Percentiles rank a stretch among this genome's conserved stretches.
Evolutionary conservation across 2,797 vertebrate genomes (phyloP).

Genomic region (Poecilia wingei): DNA sequence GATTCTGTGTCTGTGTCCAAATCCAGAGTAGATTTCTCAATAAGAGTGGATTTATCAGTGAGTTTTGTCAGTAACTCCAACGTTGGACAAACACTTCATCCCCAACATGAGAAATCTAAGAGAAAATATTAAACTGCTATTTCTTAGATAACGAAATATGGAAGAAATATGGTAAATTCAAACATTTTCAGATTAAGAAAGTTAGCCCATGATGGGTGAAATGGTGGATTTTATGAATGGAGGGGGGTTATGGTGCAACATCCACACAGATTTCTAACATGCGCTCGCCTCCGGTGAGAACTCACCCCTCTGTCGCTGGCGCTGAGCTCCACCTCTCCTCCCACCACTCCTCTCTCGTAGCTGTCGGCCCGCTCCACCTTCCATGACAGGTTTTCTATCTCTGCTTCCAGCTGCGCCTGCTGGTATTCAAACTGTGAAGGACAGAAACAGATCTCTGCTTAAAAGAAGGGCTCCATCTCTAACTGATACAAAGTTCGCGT

Average conservation of each 20-base stretch:
- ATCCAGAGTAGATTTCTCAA: not conserved
- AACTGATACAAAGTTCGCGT: not conserved
- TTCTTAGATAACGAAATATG: not conserved
- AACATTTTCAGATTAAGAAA: not conserved
- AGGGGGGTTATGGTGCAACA: not conserved
- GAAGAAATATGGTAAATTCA: not conserved
- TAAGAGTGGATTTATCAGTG: not conserved
- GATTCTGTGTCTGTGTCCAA: not conserved
- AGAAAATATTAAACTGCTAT: not conserved
- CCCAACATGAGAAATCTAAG: not conserved
- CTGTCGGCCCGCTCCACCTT: conserved; percentile 97
- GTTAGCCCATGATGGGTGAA: not conserved
- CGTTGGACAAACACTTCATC: not conserved
- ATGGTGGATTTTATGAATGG: not conserved
- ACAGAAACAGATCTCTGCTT: not conserved
- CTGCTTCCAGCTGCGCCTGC: conserved; percentile 98
- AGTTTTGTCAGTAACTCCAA: not conserved
- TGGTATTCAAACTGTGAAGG: conserved; percentile 94
- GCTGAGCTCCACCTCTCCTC: conserved; percentile 82
- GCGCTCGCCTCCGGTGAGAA: not conserved
- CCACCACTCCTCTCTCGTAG: conserved; percentile 92
- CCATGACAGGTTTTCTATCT: conserved; percentile 99
- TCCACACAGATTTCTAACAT: not conserved
- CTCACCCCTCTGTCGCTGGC: conserved; percentile 84
- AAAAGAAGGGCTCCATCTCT: not conserved